phyloP scores from a whole-genome alignment of 2,797 vertebrate species.

The Sebastes baramenuke region DNA sequence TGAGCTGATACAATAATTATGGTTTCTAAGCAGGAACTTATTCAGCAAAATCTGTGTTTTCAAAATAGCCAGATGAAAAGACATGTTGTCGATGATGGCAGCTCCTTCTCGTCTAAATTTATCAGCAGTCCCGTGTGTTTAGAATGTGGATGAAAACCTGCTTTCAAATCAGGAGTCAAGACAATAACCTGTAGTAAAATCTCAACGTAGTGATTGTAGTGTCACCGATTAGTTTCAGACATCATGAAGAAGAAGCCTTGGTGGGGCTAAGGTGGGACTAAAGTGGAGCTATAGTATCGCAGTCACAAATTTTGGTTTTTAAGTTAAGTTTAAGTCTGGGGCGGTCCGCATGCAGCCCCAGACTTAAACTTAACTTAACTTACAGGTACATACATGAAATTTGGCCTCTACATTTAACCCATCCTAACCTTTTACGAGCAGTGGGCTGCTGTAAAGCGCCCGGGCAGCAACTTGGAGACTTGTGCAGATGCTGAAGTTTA shows the following conservation, averaged over 20 bases:
- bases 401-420: no score
- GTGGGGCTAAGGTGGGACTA: neutral
- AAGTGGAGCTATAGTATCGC: neutral
- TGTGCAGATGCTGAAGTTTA: neutral
- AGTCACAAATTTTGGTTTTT: neutral
- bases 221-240: neutral
- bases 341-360: no score
- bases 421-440: no score
- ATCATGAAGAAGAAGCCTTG: neutral
- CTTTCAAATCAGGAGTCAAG: neutral
- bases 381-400: no score
- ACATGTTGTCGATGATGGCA: neutral
- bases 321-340: no score
- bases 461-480: no score
- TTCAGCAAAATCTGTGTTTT: neutral
- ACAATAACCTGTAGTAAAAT: neutral
- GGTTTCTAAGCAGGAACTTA: neutral
- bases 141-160: neutral
- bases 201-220: neutral
- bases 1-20: neutral
- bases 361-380: no score
- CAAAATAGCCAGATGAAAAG: neutral
- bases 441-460: accelerated
- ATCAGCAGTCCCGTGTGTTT: neutral
- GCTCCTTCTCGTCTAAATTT: neutral